Percentiles rank a stretch among this genome's conserved stretches.
Conservation (phyloP, 1,140 invertebrate genomes). For the Kradibia gibbosae region DNA sequence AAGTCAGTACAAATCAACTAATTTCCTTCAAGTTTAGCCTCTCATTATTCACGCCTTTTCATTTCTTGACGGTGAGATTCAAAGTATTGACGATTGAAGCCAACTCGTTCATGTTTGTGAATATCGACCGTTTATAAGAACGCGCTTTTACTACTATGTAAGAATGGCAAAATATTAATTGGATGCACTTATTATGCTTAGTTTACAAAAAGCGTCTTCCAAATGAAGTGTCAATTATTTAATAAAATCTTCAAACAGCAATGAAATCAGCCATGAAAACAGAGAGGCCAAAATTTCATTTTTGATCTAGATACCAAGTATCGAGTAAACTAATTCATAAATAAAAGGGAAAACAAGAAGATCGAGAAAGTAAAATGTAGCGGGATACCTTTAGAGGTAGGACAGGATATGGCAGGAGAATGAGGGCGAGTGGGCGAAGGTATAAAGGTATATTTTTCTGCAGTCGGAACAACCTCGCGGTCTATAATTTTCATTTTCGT, state of each 20-base stretch:
- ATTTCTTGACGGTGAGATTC: too few species aligned
- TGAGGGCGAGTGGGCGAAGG: background rate
- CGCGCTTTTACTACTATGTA: background rate
- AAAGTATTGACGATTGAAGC: too few species aligned
- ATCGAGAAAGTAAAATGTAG: conserved; percentile 20
- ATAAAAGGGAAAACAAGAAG: conserved; percentile 17
- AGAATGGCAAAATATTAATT: background rate
- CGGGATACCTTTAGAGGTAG: background rate
- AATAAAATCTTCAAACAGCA: background rate
- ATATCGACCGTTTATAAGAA: too few species aligned
- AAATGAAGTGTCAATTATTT: background rate
- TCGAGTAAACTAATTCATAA: conserved; percentile 39
- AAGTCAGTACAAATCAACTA: too few species aligned
- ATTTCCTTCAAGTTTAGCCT: too few species aligned
- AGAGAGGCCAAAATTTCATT: conserved; percentile 11
- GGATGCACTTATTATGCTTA: background rate
- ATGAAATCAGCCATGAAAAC: background rate
- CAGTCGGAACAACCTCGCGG: background rate
- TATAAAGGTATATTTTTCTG: background rate
- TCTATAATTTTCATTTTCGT: conserved; percentile 65
- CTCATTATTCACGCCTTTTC: too few species aligned
- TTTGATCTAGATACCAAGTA: conserved; percentile 15
- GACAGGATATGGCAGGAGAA: background rate
- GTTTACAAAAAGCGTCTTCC: background rate
- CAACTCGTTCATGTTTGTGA: too few species aligned